Base-by-base conservation (phyloP, 1,140 invertebrate species). In the Brachionus plicatilis region DNA sequence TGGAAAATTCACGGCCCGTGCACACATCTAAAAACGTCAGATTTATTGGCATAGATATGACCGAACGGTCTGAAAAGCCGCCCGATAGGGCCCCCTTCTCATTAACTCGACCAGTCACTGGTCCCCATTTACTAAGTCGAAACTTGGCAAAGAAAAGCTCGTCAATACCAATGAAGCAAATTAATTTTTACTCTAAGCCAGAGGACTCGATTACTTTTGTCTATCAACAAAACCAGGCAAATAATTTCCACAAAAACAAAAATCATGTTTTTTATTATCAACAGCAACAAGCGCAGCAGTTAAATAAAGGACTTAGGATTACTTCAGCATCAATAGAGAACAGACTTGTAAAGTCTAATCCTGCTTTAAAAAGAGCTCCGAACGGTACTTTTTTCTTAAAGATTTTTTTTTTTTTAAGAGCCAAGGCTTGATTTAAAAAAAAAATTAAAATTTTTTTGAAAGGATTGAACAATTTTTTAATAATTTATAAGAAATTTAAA, bases 11-110 rank as follows among this genome's bases (percentile, higher is more conserved):
- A 5, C 72, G 72, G 24, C 27, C 72, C 8, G 72, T 76, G 12
- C 9, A 76, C 27, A 76, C 72, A 76, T 76, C 72, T 76, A 76
- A 76, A 76, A 76, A 76, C 33, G 72, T 76, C 72, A 76, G 72
- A 76, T 76, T 76, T 53, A 47, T 50, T 76, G 68, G 68, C 17
- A 17, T 72, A 4, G 72, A 76, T 27, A 12, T 76, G 41, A 27
- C 20, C 12, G 72, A 76, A 14, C 41, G 43, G 3, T 50, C 24
- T 24, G 72, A 76, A 7, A 76, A 53, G 20, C 68, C 68, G n/a
- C 37, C 68, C 11, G 68, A 72, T 9, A 72, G 20, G 17, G 68
- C 17, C 29, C 8, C 17, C 12, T 72, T 8, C 11, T 43, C 68
- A 9, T 6, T 72, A 72, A 72, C 33, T 43, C 11, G 68, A 41